phyloP scores from a whole-genome alignment of 2,113 vertebrate genomes.

The Tautogolabrus adspersus region DNA sequence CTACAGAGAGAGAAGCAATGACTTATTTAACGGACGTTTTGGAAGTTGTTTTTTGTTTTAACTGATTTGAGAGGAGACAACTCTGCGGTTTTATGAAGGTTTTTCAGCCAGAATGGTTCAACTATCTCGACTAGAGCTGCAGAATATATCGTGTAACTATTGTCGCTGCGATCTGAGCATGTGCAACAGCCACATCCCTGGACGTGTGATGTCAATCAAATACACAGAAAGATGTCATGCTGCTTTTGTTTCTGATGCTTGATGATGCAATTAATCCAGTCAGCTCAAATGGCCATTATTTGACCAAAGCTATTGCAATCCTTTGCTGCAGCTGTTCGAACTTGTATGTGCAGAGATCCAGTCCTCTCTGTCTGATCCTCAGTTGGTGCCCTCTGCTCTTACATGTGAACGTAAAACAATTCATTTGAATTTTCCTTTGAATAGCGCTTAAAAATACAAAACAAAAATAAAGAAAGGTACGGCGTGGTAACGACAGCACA shows the following conservation, averaged over 20 bases:
- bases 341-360: background rate
- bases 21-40: constrained; percentile 19
- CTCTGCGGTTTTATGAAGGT: constrained; percentile 4
- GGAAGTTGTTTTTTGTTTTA: constrained; percentile 16
- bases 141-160: background rate
- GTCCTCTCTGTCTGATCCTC: background rate
- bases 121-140: background rate
- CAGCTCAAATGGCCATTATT: too few relatives aligned
- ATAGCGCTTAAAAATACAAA: too few relatives aligned
- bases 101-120: background rate
- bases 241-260: background rate
- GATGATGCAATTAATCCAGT: background rate
- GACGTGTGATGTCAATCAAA: background rate
- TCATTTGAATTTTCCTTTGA: too few relatives aligned
- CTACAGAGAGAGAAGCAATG: constrained; percentile 4
- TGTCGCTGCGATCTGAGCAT: background rate
- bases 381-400: background rate
- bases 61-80: constrained; percentile 7
- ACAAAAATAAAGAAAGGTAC: too few relatives aligned
- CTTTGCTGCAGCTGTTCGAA: background rate
- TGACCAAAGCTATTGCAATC: too few relatives aligned
- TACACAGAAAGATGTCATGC: background rate
- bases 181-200: background rate
- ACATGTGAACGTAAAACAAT: too few relatives aligned
- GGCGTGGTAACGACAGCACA: too few relatives aligned